Evolutionary conservation across 1,140 invertebrate genomes (phyloP), one percentile per base, ranked within the genome.

Genomic region (Araneus ventricosus): DNA sequence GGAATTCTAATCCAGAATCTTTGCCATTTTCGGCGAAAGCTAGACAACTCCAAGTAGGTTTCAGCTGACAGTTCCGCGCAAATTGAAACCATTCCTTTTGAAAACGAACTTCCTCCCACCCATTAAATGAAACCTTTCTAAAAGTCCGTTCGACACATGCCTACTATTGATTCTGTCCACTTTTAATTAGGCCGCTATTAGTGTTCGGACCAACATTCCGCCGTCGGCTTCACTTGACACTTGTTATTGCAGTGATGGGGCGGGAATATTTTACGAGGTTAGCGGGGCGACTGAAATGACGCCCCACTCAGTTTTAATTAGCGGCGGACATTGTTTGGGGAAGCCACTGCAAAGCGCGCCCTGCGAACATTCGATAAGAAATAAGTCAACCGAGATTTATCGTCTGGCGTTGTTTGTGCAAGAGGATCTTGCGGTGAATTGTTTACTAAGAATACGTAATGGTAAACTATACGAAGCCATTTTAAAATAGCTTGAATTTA

Each of bases 131-230:
- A 67, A 67, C 63, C 63, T 67, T 67, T 8, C 24, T 27, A 4
- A 34, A 75, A 1, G 14, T 75, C 14, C 30, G 30, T 75, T 20
- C 34, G 30, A 75, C 80, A 82, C 14, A 22, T 82, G 79, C 45
- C 80, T 82, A 6, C 37, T 27, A 82, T 82, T 52, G 80, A 82
- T 82, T 45, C 39, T 4, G 6, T n/a, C 80, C 41, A 45, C 37
- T 82, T 82, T 82, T 52, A 82, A 82, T 82, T 82, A 82, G 39
- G 10, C n/a, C 37, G 27, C 24, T 82, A 80, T 80, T 80, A 80
- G 37, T 80, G 30, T 80, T 37, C 34, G 34, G 22, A 39, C 17
- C 2, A 41, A 82, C 80, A 82, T 82, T 82, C 80, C 80, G 80
- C 17, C 41, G n/a, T 52, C 41, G 41, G 39, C 37, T 45, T 45